Evolutionary conservation across 2,797 vertebrate genomes (phyloP).

Genomic region (Sternotherus odoratus): DNA sequence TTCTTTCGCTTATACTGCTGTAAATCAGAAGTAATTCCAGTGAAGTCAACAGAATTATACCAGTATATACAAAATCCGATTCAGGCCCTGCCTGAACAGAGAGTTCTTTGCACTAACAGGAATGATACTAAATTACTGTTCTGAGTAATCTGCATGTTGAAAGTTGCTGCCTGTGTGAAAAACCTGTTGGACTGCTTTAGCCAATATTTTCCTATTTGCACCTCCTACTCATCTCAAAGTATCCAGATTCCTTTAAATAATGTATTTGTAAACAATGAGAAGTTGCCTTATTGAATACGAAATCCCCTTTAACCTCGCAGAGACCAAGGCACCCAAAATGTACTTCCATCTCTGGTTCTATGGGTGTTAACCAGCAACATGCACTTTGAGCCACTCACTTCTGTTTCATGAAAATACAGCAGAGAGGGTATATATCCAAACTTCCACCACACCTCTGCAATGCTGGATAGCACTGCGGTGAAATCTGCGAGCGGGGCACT

Average conservation of each 20-base stretch:
- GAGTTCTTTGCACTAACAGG: background rate
- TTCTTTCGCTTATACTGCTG: background rate
- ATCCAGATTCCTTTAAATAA: background rate
- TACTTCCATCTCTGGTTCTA: background rate
- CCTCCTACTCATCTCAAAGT: background rate
- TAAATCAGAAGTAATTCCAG: background rate
- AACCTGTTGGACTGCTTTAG: background rate
- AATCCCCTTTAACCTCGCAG: background rate
- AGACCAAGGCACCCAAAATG: fast-evolving
- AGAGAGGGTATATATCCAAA: background rate
- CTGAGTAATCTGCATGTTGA: constrained; percentile 13
- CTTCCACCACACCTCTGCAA: constrained; percentile 23
- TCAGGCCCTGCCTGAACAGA: background rate
- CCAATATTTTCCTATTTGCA: background rate
- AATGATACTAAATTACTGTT: constrained; percentile 18
- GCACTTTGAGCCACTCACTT: background rate
- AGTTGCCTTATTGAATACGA: background rate
- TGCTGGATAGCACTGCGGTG: background rate
- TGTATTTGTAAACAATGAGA: background rate
- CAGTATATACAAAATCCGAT: background rate
- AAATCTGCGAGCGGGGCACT: background rate
- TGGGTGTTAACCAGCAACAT: background rate
- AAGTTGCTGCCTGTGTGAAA: constrained; percentile 31
- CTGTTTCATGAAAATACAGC: background rate
- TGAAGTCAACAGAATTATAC: background rate